Conservation (phyloP, 2,888 invertebrate genomes). For the Nemapogon koenigi region DNA sequence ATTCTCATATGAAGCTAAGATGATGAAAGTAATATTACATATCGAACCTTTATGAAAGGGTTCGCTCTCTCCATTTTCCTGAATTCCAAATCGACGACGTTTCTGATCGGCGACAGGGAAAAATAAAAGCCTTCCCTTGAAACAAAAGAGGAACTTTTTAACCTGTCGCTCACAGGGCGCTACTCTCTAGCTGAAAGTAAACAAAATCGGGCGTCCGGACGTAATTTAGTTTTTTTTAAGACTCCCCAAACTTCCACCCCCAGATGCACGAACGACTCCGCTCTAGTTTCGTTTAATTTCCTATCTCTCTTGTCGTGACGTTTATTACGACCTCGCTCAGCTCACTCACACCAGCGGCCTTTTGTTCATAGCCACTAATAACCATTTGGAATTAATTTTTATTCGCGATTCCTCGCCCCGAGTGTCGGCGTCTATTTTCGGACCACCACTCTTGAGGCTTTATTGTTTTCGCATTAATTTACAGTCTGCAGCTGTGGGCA, state of each 20-base stretch:
- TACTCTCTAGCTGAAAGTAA: conserved; percentile 25
- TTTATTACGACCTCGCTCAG: conserved; percentile 42
- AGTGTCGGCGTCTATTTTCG: conserved; percentile 37
- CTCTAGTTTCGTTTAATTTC: conserved; percentile 61
- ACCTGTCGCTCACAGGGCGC: conserved; percentile 41
- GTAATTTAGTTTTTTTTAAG: conserved; percentile 47
- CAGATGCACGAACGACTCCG: conserved; percentile 44
- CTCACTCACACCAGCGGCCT: conserved; percentile 37
- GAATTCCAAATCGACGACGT: conserved; percentile 15
- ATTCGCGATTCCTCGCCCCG: conserved; percentile 31
- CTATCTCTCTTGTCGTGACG: conserved; percentile 54
- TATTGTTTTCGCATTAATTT: conserved; percentile 63
- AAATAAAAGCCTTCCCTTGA: conserved; percentile 16
- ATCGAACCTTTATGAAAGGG: too few relatives aligned
- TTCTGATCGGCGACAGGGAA: conserved; percentile 23
- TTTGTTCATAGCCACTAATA: conserved; percentile 50
- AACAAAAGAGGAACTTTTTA: conserved; percentile 32
- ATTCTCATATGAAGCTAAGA: too few relatives aligned
- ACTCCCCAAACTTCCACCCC: conserved; percentile 40
- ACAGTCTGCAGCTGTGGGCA: conserved; percentile 57
- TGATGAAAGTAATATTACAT: too few relatives aligned
- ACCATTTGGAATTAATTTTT: conserved; percentile 53
- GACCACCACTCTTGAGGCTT: conserved; percentile 36
- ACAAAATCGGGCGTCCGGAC: conserved; percentile 41
- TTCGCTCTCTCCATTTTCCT: too few relatives aligned